Conservation (phyloP, 2,113 vertebrate species). For the Grallaria varia region DNA sequence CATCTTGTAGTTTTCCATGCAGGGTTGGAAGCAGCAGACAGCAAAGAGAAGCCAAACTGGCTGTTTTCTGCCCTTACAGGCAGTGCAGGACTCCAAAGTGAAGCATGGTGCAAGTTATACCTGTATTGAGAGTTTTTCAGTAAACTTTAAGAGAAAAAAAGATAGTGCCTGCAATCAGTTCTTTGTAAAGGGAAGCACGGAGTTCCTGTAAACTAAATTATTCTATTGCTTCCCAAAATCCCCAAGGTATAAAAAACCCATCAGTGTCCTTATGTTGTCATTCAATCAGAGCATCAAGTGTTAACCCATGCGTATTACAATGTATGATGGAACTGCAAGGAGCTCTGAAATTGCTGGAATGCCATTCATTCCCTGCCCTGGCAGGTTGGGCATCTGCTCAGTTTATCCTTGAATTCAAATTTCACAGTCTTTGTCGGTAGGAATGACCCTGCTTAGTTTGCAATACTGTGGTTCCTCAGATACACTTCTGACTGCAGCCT, state of each 20-base stretch:
- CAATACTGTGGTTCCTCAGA: background rate
- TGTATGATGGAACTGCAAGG: background rate
- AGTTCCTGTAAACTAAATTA: background rate
- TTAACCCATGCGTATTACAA: background rate
- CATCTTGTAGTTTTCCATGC: background rate
- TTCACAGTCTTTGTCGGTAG: background rate
- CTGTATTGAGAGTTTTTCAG: background rate
- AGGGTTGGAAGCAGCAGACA: background rate
- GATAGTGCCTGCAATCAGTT: background rate
- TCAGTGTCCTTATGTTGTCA: background rate
- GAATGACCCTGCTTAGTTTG: background rate
- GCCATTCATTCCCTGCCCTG: background rate
- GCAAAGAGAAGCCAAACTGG: background rate
- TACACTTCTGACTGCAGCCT: background rate
- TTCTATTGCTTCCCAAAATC: background rate
- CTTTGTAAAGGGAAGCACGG: background rate
- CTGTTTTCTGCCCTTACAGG: background rate
- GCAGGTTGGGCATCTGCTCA: background rate
- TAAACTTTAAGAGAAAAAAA: background rate
- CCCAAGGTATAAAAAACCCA: background rate
- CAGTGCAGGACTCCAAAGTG: background rate
- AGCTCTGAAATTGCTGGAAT: background rate
- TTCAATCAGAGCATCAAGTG: background rate
- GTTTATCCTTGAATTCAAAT: background rate
- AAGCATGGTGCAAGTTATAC: background rate